Evolutionary conservation across 2,888 invertebrate genomes (phyloP).

Genomic region (Julus scanicus): DNA sequence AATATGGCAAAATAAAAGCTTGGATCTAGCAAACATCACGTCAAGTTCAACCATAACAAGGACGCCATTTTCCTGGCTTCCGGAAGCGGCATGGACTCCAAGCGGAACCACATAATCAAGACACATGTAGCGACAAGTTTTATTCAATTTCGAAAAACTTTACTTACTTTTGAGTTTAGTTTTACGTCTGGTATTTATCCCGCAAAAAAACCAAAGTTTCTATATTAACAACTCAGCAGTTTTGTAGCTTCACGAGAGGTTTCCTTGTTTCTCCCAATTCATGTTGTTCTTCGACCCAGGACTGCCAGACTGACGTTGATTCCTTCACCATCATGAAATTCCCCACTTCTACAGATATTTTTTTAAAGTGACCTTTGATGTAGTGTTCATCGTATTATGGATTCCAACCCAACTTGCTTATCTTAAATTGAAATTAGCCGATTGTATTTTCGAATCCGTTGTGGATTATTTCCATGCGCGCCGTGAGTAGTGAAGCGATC

Average conservation of each 20-base stretch:
- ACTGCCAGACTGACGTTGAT: conserved; percentile 43
- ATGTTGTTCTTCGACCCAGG: conserved; percentile 48
- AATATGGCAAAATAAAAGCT: neutral
- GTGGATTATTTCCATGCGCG: neutral
- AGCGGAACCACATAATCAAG: conserved; percentile 57
- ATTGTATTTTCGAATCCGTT: neutral
- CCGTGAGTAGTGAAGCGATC: neutral
- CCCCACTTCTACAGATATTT: neutral
- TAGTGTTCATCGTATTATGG: neutral
- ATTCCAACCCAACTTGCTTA: neutral
- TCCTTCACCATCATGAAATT: neutral
- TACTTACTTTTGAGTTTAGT: conserved; percentile 37
- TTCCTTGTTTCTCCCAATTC: conserved; percentile 49
- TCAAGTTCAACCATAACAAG: conserved; percentile 13
- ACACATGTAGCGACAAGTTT: conserved; percentile 47
- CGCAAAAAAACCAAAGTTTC: neutral
- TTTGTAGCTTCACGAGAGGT: neutral
- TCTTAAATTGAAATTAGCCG: neutral
- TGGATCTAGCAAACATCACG: neutral
- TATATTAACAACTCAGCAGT: neutral
- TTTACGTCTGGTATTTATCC: neutral
- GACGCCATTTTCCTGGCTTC: conserved; percentile 55
- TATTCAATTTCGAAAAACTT: conserved; percentile 43
- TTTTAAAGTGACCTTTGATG: neutral
- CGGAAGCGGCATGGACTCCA: conserved; percentile 59